phyloP scores from a whole-genome alignment of 2,113 vertebrate species.

The Machaerirhynchus nigripectus region DNA sequence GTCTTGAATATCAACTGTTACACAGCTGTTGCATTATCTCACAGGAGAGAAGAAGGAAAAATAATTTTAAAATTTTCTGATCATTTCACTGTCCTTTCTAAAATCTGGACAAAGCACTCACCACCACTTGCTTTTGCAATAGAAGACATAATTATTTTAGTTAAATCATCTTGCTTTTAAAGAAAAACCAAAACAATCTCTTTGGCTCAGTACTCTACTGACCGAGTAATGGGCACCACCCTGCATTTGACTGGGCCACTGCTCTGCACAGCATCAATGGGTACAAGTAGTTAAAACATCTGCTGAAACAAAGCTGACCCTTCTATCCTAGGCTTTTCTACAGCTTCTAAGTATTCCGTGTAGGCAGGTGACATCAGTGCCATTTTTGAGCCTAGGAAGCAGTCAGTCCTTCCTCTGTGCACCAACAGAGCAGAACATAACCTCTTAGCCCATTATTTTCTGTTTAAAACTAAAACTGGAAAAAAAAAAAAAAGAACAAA shows the following conservation, averaged over 20 bases:
- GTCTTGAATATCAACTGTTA: neutral
- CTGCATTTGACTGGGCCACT: neutral
- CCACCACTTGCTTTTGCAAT: neutral
- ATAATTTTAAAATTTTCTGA: neutral
- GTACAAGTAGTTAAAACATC: neutral
- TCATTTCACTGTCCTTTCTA: neutral
- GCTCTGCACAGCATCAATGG: neutral
- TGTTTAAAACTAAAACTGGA: neutral
- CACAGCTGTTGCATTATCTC: neutral
- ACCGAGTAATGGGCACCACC: neutral
- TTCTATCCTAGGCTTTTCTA: neutral
- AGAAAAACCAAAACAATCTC: neutral
- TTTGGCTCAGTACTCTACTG: neutral
- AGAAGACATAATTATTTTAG: neutral
- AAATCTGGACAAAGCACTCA: neutral
- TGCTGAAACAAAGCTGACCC: neutral
- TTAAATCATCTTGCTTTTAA: neutral
- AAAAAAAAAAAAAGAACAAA: neutral
- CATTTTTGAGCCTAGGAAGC: neutral
- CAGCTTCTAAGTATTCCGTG: neutral
- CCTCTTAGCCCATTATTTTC: neutral
- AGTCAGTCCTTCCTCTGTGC: neutral
- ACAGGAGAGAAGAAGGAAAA: neutral
- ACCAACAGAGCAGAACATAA: neutral
- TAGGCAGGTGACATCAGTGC: neutral